A percentile compares a stretch with the other conserved stretches of the same genome.
Evolutionary conservation across 37 sponge, comb jelly and placozoan species (phyloP).

Genomic region (Corticium candelabrum): DNA sequence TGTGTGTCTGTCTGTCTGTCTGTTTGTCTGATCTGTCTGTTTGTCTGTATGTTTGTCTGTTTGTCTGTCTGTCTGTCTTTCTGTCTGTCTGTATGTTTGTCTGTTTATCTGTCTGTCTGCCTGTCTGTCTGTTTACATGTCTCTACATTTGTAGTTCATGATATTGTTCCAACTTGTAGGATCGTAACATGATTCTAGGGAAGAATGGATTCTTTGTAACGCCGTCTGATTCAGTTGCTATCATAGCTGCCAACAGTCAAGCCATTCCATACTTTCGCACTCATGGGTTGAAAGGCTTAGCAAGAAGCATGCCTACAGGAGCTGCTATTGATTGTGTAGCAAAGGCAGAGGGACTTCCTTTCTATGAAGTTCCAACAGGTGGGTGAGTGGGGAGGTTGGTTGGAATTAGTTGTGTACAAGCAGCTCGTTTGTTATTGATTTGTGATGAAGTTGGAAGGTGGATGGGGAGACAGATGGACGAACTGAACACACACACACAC

Average conservation of each 20-base stretch:
- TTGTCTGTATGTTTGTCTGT: neutral
- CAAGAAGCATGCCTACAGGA: conserved; percentile 20
- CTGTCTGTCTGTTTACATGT: no score
- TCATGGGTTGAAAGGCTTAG: conserved; percentile 6
- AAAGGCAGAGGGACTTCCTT: neutral
- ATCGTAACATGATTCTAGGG: conserved; percentile 32
- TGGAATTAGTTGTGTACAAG: no score
- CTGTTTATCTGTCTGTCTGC: no score
- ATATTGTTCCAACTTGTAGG: neutral
- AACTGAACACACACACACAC: no score
- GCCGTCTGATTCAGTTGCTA: conserved; percentile 1
- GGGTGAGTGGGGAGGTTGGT: no score
- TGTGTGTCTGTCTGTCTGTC: neutral
- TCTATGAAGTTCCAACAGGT: neutral
- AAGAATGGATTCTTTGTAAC: conserved; percentile 26
- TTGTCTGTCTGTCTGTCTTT: neutral
- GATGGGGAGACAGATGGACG: no score
- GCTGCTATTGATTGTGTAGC: conserved; percentile 16
- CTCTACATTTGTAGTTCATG: neutral
- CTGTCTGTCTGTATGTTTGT: no score
- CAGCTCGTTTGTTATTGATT: no score
- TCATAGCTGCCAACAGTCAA: conserved; percentile 21
- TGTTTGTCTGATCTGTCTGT: no score
- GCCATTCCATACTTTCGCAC: conserved; percentile 18
- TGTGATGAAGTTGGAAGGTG: no score